A percentile compares a stretch with the other conserved stretches of the same genome.
phyloP scores from a whole-genome alignment of 2,888 invertebrate genomes.

The Hirtodrosophila histrioides region DNA sequence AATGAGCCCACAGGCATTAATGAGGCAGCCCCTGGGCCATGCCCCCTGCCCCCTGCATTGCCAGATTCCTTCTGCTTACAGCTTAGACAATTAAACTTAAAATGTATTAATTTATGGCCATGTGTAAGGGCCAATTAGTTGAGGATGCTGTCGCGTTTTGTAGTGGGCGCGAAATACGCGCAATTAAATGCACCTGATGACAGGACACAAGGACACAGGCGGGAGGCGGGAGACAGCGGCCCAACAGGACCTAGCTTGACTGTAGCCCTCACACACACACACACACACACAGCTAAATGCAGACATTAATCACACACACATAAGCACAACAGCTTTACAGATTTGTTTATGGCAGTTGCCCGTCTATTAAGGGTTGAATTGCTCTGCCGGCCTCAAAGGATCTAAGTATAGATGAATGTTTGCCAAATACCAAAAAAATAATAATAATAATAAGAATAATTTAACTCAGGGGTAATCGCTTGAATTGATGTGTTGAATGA shows the following conservation, averaged over 20 bases:
- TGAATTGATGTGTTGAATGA: slow-evolving; percentile 4
- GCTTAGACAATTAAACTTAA: slow-evolving; percentile 78
- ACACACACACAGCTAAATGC: slow-evolving; percentile 45
- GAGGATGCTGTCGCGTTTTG: slow-evolving; percentile 49
- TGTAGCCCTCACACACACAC: slow-evolving; percentile 34
- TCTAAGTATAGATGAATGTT: slow-evolving; percentile 30
- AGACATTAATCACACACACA: slow-evolving; percentile 64
- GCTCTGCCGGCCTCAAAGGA: slow-evolving; percentile 27
- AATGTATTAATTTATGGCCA: slow-evolving; percentile 80
- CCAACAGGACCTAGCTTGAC: slow-evolving; percentile 6
- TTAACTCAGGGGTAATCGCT: slow-evolving; percentile 3
- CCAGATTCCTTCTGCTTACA: slow-evolving; percentile 7
- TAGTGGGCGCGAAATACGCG: slow-evolving; percentile 79
- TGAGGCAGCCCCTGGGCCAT: slow-evolving; percentile 36
- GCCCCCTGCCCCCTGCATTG: neutral
- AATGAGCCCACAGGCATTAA: slow-evolving; percentile 75
- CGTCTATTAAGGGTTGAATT: slow-evolving; percentile 59
- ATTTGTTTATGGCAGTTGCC: slow-evolving; percentile 57
- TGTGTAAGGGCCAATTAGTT: slow-evolving; percentile 76
- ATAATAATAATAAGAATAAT: neutral
- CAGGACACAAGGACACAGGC: slow-evolving; percentile 29
- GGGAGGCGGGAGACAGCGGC: slow-evolving; percentile 6
- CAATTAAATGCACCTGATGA: slow-evolving; percentile 83
- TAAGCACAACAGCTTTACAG: slow-evolving; percentile 49
- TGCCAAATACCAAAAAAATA: slow-evolving; percentile 2